Evolutionary conservation across 2,888 invertebrate species (phyloP), one percentile per base, ranked within the genome.

Genomic region (Phlogophora meticulosa): DNA sequence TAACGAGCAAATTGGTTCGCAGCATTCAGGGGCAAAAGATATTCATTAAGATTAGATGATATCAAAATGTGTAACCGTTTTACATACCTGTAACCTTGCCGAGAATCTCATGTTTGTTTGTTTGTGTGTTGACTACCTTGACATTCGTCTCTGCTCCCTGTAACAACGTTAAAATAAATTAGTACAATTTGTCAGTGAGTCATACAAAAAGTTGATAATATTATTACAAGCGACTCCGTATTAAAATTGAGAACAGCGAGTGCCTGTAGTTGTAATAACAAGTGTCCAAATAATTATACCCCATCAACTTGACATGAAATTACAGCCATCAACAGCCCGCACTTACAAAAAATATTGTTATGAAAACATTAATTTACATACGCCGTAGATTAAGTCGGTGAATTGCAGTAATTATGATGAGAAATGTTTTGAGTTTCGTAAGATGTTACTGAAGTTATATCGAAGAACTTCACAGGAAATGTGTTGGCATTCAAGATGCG

Each of bases 21-120:
- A 71, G 51, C 43, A 64, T 79, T 84, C 83, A 85, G 60, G 81
- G 83, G 71, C 81, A 63, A 43, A 49, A 36, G 65, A 75, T 76
- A 49, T 65, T 74, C 24, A 72, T 73, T 73, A 38, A 77, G 70
- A 82, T 80, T 49, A 80, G 74, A 82, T 74, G 43, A 52, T 76
- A 73, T 76, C 73, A 78, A 76, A 69, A 69, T 68, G 17, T 61
- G 57, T 72, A 65, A 72, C 43, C 61, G 56, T 62, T 73, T 68
- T 57, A 83, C 88, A 69, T 83, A 94, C 94, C 91, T 93, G 93
- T 86, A 93, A 88, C 83, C 91, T 92, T 86, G 86, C 84, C 66
- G 90, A 86, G 76, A 87, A 81, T 75, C 81, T 87, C 94, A 94
- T 94, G 61, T 87, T 89, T 92, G 45, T 83, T 85, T 74, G 60